Base-by-base conservation (phyloP, 2,797 vertebrate species). In the Chrosomus eos region DNA sequence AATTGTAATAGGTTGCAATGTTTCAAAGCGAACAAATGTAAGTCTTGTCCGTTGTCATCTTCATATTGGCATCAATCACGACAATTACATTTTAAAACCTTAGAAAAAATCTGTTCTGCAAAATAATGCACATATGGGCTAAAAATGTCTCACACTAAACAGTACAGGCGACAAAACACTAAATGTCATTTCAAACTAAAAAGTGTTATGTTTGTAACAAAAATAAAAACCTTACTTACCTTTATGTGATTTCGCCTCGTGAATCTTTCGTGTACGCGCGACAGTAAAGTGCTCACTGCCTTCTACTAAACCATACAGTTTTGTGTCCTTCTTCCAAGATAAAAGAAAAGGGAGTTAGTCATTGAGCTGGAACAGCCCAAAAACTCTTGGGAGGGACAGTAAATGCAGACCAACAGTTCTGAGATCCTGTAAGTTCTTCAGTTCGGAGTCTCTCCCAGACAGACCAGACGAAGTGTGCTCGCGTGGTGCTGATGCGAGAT, bases 401-500 rank as follows among this genome's bases (percentile, higher is more conserved):
- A 66, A 33, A 14, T 67, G 28, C 45, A 23, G 75, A 78, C 33
- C 43, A 33, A 45, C 36, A 84, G 67, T 45, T 58, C 28, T 14
- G 55, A 62, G 81, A 28, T 66, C 10, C 51, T 45, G 8, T 23
- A 64, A 45, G 4, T 11, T 11, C 48, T 77, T 80, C 40, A 67
- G 23, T 14, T 72, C 45, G 4, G 31, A 70, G 51, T 40, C 73
- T 75, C 45, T 83, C 8, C 62, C n/a, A 84, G 36, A 79, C 67
- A 70, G 28, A 70, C 45, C 5, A 51, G 67, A n/a, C 62, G 48
- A 72, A 80, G 75, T 53, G 86, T 80, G 86, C 86, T 80, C 51
- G 88, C 87, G 77, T 94, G 95, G 94, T 95, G 93, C 94, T 95
- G 95, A 96, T 95, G 94, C 92, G 93, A 94, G 93, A 91, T 94